Evolutionary conservation across 2,797 vertebrate genomes (phyloP).

Genomic region (Platalea minor): DNA sequence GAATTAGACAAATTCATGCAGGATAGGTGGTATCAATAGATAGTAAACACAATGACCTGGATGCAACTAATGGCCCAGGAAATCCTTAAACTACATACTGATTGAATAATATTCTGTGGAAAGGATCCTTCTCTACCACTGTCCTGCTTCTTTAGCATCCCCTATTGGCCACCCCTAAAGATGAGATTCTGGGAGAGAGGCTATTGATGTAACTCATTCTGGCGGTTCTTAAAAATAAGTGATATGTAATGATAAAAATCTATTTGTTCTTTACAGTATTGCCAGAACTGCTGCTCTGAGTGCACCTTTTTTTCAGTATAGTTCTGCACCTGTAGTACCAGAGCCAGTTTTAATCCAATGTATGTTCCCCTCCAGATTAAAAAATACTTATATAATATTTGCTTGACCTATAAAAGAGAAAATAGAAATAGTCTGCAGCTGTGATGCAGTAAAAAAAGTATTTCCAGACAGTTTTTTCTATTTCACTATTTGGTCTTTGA

Average conservation of each 20-base stretch:
- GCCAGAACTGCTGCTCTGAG: background rate
- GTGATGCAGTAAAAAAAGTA: background rate
- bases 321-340: background rate
- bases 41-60: background rate
- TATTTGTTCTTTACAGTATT: background rate
- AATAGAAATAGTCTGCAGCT: background rate
- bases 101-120: background rate
- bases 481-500: background rate
- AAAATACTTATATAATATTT: background rate
- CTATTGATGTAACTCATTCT: background rate
- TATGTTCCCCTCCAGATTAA: background rate
- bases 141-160: background rate
- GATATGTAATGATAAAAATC: background rate
- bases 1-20: background rate
- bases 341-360: background rate
- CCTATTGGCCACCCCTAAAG: background rate
- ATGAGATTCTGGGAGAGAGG: background rate
- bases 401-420: background rate
- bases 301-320: background rate
- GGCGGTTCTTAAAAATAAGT: background rate
- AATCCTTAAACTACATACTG: background rate
- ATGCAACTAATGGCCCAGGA: background rate
- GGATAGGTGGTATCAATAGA: background rate
- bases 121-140: background rate
- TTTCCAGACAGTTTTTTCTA: background rate